These are phyloP conservation scores for Anoplolepis gracilipes DNA, from an alignment of 1,140 invertebrate genomes.

Conservation along the genomic window DNA sequence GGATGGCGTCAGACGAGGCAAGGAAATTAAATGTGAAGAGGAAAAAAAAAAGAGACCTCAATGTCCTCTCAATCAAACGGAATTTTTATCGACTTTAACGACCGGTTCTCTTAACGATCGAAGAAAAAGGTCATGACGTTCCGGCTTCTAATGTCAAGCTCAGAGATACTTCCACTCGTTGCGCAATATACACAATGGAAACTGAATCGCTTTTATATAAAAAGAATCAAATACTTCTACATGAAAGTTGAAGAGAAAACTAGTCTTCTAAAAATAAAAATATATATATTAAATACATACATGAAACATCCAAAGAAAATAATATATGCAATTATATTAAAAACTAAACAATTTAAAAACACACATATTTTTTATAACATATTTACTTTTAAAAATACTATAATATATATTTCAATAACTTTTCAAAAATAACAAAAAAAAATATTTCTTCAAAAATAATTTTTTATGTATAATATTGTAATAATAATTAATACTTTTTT, in stretches of 20 bases:
- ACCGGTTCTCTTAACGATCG: constrained; percentile 29
- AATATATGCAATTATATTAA: neutral
- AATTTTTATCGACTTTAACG: constrained; percentile 72
- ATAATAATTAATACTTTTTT: neutral
- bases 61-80: constrained; percentile 62
- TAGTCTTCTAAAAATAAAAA: neutral
- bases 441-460: too few relatives aligned
- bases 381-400: neutral
- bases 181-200: neutral
- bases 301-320: neutral
- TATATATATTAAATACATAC: neutral
- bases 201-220: constrained; percentile 3
- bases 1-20: neutral
- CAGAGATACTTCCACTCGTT: constrained; percentile 23
- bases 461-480: neutral
- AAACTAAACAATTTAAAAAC: neutral
- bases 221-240: constrained; percentile 20
- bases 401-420: neutral
- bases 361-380: neutral
- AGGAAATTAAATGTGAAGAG: constrained; percentile 46
- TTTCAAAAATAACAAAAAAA: neutral
- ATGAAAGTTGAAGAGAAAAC: constrained; percentile 9
- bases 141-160: constrained; percentile 20
- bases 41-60: constrained; percentile 49
- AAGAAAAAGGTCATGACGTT: constrained; percentile 22